These are phyloP conservation scores for Theristicus caerulescens DNA, from an alignment of 2,113 vertebrate genomes.

Conservation along the genomic window DNA sequence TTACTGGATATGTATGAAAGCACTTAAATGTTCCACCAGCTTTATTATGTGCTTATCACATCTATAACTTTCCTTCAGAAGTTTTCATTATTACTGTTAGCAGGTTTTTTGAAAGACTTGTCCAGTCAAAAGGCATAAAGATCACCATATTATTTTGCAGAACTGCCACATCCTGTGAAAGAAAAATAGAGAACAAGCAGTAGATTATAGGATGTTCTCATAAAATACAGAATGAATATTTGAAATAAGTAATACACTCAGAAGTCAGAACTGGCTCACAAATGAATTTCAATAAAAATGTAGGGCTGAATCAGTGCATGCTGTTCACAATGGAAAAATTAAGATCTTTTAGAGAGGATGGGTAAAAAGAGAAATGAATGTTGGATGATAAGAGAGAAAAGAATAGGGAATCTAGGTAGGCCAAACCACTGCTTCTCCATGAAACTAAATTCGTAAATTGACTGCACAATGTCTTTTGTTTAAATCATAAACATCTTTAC, in stretches of 20 bases:
- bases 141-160: neutral
- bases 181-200: neutral
- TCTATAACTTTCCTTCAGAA: neutral
- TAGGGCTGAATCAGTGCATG: neutral
- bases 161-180: neutral
- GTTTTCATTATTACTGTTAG: neutral
- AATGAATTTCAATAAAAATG: neutral
- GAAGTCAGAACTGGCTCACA: neutral
- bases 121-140: neutral
- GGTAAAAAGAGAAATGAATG: neutral
- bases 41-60: neutral
- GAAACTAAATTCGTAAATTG: neutral
- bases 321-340: neutral
- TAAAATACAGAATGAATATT: neutral
- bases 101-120: neutral
- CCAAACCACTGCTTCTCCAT: neutral
- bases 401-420: neutral
- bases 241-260: neutral
- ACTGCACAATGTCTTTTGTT: neutral
- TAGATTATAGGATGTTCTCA: neutral
- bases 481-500: neutral
- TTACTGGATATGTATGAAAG: neutral
- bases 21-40: neutral
- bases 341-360: neutral
- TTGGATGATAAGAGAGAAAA: neutral